Conservation (phyloP, 2,888 invertebrate species). For the Idaea aversata region DNA sequence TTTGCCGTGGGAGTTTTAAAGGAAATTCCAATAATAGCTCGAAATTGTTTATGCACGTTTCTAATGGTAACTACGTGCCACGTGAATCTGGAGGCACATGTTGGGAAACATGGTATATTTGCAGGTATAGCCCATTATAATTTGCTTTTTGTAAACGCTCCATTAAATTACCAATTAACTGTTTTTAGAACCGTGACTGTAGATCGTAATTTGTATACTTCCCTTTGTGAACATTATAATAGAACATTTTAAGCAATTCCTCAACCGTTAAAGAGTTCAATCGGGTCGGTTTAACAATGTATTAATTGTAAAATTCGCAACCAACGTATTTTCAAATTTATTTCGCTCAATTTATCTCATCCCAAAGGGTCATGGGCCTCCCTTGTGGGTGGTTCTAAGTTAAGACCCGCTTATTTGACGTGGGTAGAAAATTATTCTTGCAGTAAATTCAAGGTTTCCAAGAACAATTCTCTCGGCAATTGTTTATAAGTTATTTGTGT, state of each 20-base stretch:
- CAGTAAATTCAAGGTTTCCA: slow-evolving; percentile 25
- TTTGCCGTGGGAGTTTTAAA: slow-evolving; percentile 35
- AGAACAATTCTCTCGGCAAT: slow-evolving; percentile 11
- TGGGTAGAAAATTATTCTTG: slow-evolving; percentile 31
- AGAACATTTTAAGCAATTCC: slow-evolving; percentile 3
- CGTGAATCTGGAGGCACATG: slow-evolving; percentile 31
- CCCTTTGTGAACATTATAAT: not conserved
- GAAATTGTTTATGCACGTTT: slow-evolving; percentile 48
- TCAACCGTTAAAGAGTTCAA: not conserved
- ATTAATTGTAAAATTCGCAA: not conserved
- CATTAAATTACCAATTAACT: not conserved
- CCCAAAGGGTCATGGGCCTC: slow-evolving; percentile 43
- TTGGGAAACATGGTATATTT: slow-evolving; percentile 16
- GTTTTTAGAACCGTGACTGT: not conserved
- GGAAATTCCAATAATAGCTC: slow-evolving; percentile 35
- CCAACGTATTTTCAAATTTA: slow-evolving; percentile 10
- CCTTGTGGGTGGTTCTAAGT: slow-evolving; percentile 53
- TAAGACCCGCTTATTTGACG: slow-evolving; percentile 34
- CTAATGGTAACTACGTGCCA: slow-evolving; percentile 39
- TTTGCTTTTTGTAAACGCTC: not conserved
- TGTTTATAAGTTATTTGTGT: not conserved
- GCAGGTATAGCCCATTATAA: not conserved
- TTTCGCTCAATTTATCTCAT: slow-evolving; percentile 35
- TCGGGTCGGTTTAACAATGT: not conserved
- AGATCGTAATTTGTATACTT: not conserved